These are phyloP conservation scores for Atta colombica DNA, from an alignment of 1,140 invertebrate genomes.

Conservation along the genomic window DNA sequence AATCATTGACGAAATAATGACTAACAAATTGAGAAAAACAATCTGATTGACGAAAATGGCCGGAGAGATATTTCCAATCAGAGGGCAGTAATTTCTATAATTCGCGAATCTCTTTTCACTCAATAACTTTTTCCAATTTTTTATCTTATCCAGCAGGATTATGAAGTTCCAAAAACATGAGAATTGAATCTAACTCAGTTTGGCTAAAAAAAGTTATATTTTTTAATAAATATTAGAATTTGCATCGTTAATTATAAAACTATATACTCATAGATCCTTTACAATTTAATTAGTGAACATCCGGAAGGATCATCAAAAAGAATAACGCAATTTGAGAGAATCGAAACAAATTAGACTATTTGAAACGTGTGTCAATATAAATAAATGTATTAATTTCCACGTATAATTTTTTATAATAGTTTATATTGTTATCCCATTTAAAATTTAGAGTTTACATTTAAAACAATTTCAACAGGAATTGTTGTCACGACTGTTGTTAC, in stretches of 20 bases:
- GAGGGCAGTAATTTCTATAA: background rate
- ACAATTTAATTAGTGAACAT: background rate
- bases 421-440: background rate
- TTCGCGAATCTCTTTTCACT: background rate
- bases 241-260: background rate
- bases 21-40: background rate
- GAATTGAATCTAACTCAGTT: constrained; percentile 43
- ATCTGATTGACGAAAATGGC: constrained; percentile 70
- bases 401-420: background rate
- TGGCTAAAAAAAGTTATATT: background rate
- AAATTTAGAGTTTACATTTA: background rate
- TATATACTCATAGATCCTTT: background rate
- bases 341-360: background rate
- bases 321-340: background rate
- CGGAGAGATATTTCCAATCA: constrained; percentile 64
- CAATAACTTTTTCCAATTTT: constrained; percentile 20
- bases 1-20: constrained; percentile 39
- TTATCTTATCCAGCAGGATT: constrained; percentile 33
- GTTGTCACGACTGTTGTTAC: background rate
- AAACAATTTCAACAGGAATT: background rate
- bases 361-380: background rate
- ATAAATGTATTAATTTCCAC: background rate
- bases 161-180: background rate
- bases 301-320: background rate
- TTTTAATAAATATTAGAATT: constrained; percentile 1